Percentiles rank a stretch among this genome's conserved stretches.
These are phyloP conservation scores for Euphysa ruthae DNA, from an alignment of 30 jellyfish, hydroid and myxozoan species.

Conservation along the genomic window DNA sequence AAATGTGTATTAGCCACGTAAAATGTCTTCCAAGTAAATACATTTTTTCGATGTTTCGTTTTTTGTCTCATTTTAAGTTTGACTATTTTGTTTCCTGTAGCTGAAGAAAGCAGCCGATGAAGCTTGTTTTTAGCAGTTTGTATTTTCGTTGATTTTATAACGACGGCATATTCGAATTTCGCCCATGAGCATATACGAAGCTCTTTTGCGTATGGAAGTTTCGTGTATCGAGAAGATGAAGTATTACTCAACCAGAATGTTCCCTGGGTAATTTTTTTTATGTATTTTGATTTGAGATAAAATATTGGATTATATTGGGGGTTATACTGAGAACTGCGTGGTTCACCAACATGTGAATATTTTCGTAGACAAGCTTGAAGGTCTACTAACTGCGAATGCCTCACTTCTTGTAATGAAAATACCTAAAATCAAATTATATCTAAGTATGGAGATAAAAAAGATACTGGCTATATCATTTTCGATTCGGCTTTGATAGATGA, in stretches of 20 bases:
- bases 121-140: neutral
- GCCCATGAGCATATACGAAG: conserved; percentile 11
- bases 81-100: neutral
- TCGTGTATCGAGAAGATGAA: neutral
- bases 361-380: conserved; percentile 1
- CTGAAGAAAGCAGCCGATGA: neutral
- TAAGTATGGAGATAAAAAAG: no score
- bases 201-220: neutral
- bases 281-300: neutral
- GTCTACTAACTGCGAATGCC: neutral
- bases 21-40: neutral
- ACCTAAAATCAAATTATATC: neutral
- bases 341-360: conserved; percentile 1
- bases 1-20: conserved; percentile 19
- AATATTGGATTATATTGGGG: conserved; percentile 10
- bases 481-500: no score
- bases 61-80: neutral
- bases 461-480: no score
- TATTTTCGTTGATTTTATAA: neutral
- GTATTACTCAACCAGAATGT: conserved; percentile 27
- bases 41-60: neutral
- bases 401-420: conserved; percentile 20
- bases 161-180: neutral
- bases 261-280: neutral
- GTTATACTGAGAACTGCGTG: neutral